Percentiles rank a stretch among this genome's conserved stretches.
phyloP scores from a whole-genome alignment of 2,113 vertebrate genomes.

The Saccopteryx leptura region DNA sequence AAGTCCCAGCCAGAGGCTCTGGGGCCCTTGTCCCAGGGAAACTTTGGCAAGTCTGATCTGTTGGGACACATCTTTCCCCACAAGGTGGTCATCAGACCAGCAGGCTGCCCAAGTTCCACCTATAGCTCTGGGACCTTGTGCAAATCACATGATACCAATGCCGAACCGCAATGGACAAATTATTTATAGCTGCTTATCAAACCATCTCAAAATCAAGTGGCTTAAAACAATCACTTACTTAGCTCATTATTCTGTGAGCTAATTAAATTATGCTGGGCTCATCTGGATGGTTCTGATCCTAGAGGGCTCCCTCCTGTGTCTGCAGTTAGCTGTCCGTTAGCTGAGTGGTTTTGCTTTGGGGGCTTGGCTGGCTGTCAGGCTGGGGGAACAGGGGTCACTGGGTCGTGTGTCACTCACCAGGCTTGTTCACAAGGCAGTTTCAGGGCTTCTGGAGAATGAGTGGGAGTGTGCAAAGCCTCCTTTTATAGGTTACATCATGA shows the following conservation, averaged over 20 bases:
- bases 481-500: neutral
- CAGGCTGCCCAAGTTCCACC: neutral
- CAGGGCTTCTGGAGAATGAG: neutral
- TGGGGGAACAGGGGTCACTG: neutral
- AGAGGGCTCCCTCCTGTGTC: neutral
- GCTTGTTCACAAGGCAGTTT: neutral
- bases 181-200: neutral
- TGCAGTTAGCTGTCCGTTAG: neutral
- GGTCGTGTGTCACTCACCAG: neutral
- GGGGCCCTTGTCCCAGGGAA: neutral
- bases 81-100: neutral
- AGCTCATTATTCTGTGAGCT: neutral
- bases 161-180: neutral
- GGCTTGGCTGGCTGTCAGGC: neutral
- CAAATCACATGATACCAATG: neutral
- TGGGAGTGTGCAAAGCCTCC: neutral
- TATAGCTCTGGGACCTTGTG: neutral
- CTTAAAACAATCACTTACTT: neutral
- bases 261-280: neutral
- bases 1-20: neutral
- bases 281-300: neutral
- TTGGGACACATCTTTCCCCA: fast-evolving
- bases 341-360: neutral
- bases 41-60: too few species aligned
- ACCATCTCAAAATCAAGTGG: neutral